Base-by-base conservation (phyloP, 2,797 vertebrate genomes). In the Anguilla obscura region DNA sequence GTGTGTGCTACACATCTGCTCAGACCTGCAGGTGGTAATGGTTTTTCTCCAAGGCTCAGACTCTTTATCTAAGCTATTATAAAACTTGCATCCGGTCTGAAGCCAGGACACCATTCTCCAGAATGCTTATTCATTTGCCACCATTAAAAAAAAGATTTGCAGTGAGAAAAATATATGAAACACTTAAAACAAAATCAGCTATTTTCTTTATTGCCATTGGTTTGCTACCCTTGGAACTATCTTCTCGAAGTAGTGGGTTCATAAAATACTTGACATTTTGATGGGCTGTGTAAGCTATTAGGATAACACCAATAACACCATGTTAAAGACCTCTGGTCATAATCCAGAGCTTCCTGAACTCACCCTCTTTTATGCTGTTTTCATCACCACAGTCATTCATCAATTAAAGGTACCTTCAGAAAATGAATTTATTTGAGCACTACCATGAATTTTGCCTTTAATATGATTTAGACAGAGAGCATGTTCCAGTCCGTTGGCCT, bases 21-120 rank as follows among this genome's bases (percentile, higher is more conserved):
- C 40, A 66, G 21, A 10, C 9, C 54, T 30, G 33, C 66, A 87
- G 83, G 58, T 33, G 54, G 83, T 48, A 84, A 63, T 14, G 27
- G 27, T 40, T 69, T 50, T 27, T 86, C 27, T 84, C 69, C 60
- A 63, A 66, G 88, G 76, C 21, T n/a, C 33, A 50, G 30, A 63
- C 56, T 50, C 82, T 84, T 83, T 84, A 79, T 83, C 27, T 18
- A 86, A 66, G 52, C 82, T 45, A 36, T 89, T 45, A 82, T 85
- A 82, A 87, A 80, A 69, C 71, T 87, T 86, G 14, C 79, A 48
- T 86, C 84, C 84, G 60, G 60, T 45, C 48, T 71, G 30, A 45
- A 79, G 83, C 74, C 56, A 79, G 86, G 87, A 76, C 69, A 76
- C 60, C 86, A 87, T 14, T 56, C 40, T 24, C 30, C 52, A 76